phyloP scores from a whole-genome alignment of 2,888 invertebrate genomes.

The Morinoia aosen region DNA sequence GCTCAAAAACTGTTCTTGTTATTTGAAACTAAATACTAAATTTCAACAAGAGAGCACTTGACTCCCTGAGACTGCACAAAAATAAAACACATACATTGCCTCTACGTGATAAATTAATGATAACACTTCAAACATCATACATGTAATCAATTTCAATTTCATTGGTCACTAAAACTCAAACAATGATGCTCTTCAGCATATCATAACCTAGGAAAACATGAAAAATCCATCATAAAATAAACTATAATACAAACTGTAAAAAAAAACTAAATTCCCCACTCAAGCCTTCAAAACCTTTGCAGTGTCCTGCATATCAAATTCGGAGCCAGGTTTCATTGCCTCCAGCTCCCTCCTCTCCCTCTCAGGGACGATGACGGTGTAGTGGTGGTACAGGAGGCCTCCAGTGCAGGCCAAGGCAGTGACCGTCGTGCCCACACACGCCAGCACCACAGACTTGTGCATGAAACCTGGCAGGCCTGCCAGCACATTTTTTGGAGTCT shows the following conservation, averaged over 20 bases:
- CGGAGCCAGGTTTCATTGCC: neutral
- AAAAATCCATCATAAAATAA: neutral
- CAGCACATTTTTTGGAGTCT: neutral
- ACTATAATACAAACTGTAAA: neutral
- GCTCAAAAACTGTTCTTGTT: neutral
- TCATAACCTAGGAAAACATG: neutral
- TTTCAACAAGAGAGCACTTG: neutral
- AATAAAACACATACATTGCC: neutral
- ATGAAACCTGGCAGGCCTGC: neutral
- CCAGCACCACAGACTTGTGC: neutral
- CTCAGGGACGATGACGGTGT: neutral
- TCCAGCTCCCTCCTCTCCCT: neutral
- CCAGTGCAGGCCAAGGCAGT: neutral
- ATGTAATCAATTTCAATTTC: neutral
- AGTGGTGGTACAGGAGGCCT: constrained; percentile 36
- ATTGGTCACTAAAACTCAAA: neutral
- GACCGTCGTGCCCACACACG: neutral
- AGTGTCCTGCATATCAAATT: neutral
- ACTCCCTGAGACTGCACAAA: neutral
- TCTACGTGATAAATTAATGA: neutral
- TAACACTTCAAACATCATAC: neutral
- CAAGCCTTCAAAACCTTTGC: constrained; percentile 30
- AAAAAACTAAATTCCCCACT: neutral
- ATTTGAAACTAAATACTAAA: neutral
- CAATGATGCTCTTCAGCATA: neutral